phyloP scores from a whole-genome alignment of 2,888 invertebrate species.

The Ophioninae sp. region DNA sequence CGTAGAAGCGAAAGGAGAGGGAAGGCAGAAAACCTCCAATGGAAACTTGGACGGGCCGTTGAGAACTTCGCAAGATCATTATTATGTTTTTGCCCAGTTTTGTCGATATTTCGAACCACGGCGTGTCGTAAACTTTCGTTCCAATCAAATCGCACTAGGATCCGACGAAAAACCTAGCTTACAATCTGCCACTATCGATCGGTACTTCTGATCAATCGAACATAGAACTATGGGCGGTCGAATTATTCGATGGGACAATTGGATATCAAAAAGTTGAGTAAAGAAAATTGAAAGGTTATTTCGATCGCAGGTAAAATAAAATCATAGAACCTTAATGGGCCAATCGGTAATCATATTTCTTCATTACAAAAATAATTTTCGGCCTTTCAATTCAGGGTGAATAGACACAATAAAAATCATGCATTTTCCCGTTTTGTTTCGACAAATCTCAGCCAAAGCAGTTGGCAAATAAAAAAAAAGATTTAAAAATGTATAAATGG shows the following conservation, averaged over 20 bases:
- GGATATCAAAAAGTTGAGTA: not conserved
- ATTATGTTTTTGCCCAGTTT: slow-evolving; percentile 31
- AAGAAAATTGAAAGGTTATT: too few relatives aligned
- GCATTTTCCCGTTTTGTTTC: not conserved
- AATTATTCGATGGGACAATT: not conserved
- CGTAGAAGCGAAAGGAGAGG: slow-evolving; percentile 45
- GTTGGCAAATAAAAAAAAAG: not conserved
- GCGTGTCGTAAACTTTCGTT: slow-evolving; percentile 8
- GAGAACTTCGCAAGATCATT: slow-evolving; percentile 48
- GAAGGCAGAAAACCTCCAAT: slow-evolving; percentile 51
- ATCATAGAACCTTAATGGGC: too few relatives aligned
- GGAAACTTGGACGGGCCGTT: slow-evolving; percentile 48
- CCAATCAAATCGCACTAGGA: slow-evolving; percentile 24
- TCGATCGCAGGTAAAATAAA: too few relatives aligned
- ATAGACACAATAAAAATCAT: not conserved
- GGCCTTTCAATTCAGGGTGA: not conserved
- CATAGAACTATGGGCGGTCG: too few relatives aligned
- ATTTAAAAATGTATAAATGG: not conserved
- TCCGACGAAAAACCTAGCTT: not conserved
- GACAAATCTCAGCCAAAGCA: not conserved
- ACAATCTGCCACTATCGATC: not conserved
- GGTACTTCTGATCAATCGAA: not conserved
- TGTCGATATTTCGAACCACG: slow-evolving; percentile 49
- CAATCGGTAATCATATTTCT: not conserved
- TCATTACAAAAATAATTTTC: not conserved